Conservation (phyloP, 2,888 invertebrate species). For the Lasiommata megera region DNA sequence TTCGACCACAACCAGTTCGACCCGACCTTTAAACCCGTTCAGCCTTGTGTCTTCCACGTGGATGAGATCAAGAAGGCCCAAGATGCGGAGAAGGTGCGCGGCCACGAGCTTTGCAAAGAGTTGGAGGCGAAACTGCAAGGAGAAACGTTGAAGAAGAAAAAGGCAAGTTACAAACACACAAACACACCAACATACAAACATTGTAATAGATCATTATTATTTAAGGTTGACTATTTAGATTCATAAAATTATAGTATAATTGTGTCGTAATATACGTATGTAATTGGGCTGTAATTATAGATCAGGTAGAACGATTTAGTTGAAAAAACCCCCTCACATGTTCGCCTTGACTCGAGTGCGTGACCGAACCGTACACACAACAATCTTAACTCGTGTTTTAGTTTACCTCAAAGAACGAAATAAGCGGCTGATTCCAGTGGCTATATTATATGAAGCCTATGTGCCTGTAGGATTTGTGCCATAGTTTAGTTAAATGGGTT, state of each 20-base stretch:
- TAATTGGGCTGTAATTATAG: background rate
- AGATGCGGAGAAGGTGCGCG: constrained; percentile 47
- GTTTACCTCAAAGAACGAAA: background rate
- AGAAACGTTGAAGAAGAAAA: constrained; percentile 59
- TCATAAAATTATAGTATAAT: background rate
- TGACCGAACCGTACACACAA: constrained; percentile 11
- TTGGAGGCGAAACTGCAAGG: constrained; percentile 66
- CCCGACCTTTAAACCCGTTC: constrained; percentile 55
- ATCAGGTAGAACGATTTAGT: background rate
- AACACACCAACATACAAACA: too few relatives aligned
- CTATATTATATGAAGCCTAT: background rate
- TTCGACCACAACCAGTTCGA: constrained; percentile 79
- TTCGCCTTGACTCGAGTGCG: constrained; percentile 19
- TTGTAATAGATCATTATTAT: background rate
- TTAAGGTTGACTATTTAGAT: background rate
- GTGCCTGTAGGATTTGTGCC: too few relatives aligned
- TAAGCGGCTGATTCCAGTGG: background rate
- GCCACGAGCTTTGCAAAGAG: constrained; percentile 63
- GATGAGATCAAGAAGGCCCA: constrained; percentile 59
- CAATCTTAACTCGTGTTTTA: background rate
- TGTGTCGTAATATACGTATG: background rate
- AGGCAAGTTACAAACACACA: constrained; percentile 50
- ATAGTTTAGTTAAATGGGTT: too few relatives aligned
- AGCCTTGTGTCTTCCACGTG: constrained; percentile 60
- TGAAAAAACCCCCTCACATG: background rate